These are phyloP conservation scores for Erythrolamprus reginae DNA, from an alignment of 2,113 vertebrate species.

Conservation along the genomic window DNA sequence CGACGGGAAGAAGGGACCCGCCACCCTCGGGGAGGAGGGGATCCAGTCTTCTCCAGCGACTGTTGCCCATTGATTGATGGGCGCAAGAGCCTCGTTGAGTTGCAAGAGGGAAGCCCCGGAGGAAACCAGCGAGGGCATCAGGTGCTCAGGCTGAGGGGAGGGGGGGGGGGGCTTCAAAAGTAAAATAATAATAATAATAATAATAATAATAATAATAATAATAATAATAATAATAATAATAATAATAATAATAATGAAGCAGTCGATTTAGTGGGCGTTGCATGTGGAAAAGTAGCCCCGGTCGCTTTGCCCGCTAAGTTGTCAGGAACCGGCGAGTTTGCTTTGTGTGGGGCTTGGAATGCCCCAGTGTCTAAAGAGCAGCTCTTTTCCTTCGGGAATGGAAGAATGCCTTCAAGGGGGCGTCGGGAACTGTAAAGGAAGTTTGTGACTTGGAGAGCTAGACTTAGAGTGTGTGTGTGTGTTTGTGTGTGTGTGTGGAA, in stretches of 20 bases:
- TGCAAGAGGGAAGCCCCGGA: too few species aligned
- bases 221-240: too few species aligned
- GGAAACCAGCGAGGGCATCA: neutral
- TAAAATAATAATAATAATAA: too few species aligned
- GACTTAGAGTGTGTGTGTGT: too few species aligned
- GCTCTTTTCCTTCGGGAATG: neutral
- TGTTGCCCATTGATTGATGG: neutral
- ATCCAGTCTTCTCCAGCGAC: neutral
- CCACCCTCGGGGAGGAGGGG: neutral
- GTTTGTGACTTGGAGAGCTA: slow-evolving; percentile 8
- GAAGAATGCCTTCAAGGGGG: neutral
- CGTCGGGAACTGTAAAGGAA: neutral
- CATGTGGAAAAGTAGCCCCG: neutral
- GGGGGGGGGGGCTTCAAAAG: too few species aligned
- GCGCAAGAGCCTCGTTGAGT: neutral
- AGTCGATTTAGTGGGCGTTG: neutral
- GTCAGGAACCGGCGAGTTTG: neutral
- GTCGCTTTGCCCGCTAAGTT: neutral
- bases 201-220: too few species aligned
- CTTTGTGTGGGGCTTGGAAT: neutral
- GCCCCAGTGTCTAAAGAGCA: neutral
- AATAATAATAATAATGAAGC: too few species aligned
- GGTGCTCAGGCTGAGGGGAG: neutral
- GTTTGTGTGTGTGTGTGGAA: too few species aligned
- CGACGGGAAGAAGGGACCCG: neutral